Percentiles rank a stretch among this genome's conserved stretches.
These are phyloP conservation scores for Agrochola lychnidis DNA, from an alignment of 2,888 invertebrate genomes.

Conservation along the genomic window DNA sequence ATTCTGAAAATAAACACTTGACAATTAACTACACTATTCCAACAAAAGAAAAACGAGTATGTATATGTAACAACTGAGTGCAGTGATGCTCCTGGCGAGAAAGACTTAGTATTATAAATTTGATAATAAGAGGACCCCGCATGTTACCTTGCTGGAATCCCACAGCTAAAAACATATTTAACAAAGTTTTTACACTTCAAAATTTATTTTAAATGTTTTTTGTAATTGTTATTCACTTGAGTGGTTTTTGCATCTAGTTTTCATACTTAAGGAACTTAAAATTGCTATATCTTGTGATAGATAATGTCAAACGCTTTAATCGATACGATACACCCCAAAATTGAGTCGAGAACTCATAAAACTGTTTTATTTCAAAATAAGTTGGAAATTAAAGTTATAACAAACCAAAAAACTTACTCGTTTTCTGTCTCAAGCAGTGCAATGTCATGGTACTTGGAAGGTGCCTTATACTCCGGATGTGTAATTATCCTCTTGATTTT, in stretches of 20 bases:
- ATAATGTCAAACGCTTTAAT: background rate
- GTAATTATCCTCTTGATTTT: constrained; percentile 54
- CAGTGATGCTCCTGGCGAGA: background rate
- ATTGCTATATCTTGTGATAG: background rate
- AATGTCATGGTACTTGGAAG: constrained; percentile 75
- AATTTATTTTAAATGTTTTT: background rate
- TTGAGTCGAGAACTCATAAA: background rate
- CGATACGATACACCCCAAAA: background rate
- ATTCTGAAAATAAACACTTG: constrained; percentile 37
- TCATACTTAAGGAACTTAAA: background rate
- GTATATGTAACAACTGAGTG: background rate
- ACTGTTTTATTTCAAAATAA: background rate
- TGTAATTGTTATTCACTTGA: background rate
- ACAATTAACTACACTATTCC: background rate
- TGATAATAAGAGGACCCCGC: background rate
- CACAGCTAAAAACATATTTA: background rate
- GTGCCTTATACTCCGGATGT: constrained; percentile 71
- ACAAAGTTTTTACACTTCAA: background rate
- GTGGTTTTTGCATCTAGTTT: background rate
- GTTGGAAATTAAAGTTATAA: background rate
- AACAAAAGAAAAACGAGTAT: background rate
- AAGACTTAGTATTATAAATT: background rate
- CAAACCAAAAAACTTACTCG: constrained; percentile 44
- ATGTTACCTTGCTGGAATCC: background rate
- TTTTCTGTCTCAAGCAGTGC: constrained; percentile 71